phyloP scores from a whole-genome alignment of 2,113 vertebrate genomes.

The Mus pahari region DNA sequence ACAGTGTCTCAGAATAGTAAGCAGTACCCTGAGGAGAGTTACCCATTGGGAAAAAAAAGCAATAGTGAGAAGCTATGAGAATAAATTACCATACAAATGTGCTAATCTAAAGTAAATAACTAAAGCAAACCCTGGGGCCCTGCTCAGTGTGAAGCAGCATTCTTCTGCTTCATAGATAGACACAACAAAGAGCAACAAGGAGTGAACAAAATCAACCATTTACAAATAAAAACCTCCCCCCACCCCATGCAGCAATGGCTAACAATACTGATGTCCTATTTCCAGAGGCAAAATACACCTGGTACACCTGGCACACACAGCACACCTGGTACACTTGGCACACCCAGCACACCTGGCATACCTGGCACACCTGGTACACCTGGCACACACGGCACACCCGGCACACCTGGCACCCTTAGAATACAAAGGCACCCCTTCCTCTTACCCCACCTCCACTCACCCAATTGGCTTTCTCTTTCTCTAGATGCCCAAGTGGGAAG shows the following conservation, averaged over 20 bases:
- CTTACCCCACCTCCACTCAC: background rate
- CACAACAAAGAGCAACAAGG: background rate
- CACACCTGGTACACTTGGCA: background rate
- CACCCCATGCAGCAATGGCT: background rate
- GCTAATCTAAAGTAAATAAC: background rate
- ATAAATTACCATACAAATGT: background rate
- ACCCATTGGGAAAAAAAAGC: background rate
- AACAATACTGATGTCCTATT: background rate
- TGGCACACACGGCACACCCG: background rate
- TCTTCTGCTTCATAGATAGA: slow-evolving; percentile 21
- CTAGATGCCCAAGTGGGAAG: background rate
- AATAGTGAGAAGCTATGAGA: background rate
- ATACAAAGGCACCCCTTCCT: background rate
- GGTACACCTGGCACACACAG: background rate
- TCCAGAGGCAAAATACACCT: background rate
- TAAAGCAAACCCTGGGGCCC: background rate
- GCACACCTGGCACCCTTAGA: background rate
- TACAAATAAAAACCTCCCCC: background rate
- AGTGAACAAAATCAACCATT: background rate
- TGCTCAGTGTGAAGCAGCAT: slow-evolving; percentile 1
- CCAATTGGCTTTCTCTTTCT: background rate
- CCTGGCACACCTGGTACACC: background rate
- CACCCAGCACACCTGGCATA: background rate
- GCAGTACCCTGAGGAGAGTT: background rate
- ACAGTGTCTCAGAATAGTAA: background rate